Conservation (phyloP, 1,140 invertebrate genomes). For the Leptopilina clavipes region DNA sequence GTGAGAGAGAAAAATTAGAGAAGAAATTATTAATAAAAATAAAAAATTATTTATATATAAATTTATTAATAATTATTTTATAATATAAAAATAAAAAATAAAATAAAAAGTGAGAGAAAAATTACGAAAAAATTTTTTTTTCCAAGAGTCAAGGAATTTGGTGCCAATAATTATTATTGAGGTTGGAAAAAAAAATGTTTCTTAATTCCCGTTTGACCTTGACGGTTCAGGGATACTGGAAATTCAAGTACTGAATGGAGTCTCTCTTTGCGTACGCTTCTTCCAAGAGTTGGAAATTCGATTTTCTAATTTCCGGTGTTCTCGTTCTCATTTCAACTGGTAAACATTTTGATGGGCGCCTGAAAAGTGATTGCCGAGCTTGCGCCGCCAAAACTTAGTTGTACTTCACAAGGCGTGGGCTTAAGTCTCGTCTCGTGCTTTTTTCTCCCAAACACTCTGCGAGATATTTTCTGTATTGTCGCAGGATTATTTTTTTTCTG, state of each 20-base stretch:
- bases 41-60: no score
- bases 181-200: neutral
- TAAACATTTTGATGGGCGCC: constrained; percentile 1
- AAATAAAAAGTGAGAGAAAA: no score
- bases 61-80: no score
- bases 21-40: no score
- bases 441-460: no score
- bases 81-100: no score
- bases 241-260: neutral
- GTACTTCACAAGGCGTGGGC: neutral
- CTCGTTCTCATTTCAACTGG: neutral
- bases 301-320: constrained; percentile 51
- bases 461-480: no score
- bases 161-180: no score
- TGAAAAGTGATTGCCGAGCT: neutral
- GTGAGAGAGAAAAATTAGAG: no score
- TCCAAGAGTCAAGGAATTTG: no score
- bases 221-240: constrained; percentile 36
- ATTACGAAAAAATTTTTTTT: no score
- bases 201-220: neutral
- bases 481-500: neutral
- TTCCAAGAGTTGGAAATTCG: constrained; percentile 27
- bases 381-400: neutral
- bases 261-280: constrained; percentile 8
- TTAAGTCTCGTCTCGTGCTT: neutral